Evolutionary conservation across 1,140 invertebrate genomes (phyloP).

Genomic region (Drosophila arizonae): DNA sequence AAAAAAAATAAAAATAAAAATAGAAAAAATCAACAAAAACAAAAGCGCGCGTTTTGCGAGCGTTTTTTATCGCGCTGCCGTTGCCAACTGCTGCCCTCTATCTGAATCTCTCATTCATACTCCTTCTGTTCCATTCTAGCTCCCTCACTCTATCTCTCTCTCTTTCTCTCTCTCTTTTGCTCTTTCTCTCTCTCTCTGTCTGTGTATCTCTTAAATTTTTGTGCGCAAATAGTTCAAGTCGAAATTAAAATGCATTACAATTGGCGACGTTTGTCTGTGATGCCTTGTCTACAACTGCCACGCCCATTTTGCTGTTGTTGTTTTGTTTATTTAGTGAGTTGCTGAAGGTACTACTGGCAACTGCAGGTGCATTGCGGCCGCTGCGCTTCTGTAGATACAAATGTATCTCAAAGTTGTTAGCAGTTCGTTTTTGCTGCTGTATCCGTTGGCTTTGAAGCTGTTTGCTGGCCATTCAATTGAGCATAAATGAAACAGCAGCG

Average conservation of each 20-base stretch:
- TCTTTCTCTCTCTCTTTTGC: neutral
- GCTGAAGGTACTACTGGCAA: too few species aligned
- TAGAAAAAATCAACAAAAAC: neutral
- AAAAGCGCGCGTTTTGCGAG: constrained; percentile 18
- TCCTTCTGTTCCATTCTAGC: neutral
- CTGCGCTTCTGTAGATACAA: constrained; percentile 24
- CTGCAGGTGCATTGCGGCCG: constrained; percentile 27
- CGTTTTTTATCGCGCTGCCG: constrained; percentile 15
- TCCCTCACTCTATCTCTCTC: neutral
- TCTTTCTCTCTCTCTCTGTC: neutral
- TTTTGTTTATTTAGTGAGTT: too few species aligned
- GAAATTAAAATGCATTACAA: constrained; percentile 69
- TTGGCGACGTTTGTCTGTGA: neutral
- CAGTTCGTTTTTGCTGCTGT: constrained; percentile 34
- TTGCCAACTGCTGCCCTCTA: neutral
- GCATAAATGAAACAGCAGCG: constrained; percentile 43
- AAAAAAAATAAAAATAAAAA: constrained; percentile 7
- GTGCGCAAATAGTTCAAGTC: constrained; percentile 73
- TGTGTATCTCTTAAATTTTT: constrained; percentile 29
- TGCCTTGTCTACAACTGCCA: neutral
- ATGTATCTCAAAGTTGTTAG: constrained; percentile 39
- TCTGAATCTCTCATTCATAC: neutral
- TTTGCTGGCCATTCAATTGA: constrained; percentile 61
- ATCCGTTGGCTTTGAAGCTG: constrained; percentile 69
- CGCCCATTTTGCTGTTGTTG: neutral